Evolutionary conservation across 2,113 vertebrate species (phyloP).

Genomic region (Austrofundulus limnaeus): DNA sequence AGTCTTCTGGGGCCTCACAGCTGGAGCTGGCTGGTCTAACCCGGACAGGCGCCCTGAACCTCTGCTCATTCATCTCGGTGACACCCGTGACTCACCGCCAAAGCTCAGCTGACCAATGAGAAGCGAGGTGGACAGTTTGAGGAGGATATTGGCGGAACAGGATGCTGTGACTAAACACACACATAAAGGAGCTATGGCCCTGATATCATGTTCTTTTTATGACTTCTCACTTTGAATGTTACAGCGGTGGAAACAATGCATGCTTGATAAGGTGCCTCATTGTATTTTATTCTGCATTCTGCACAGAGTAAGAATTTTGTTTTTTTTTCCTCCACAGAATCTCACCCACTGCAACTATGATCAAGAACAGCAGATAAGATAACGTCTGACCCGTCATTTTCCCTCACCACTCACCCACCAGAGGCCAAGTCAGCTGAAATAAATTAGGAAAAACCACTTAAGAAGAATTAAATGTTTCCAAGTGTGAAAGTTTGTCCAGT

Average conservation of each 20-base stretch:
- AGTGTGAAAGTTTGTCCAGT: conserved; percentile 14
- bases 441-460: neutral
- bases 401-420: conserved; percentile 6
- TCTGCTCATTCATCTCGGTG: conserved; percentile 10
- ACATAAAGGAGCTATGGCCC: neutral
- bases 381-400: conserved; percentile 30
- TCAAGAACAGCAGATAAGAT: conserved; percentile 51
- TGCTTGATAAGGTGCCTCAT: conserved; percentile 17
- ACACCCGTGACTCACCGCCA: conserved; percentile 17
- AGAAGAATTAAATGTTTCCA: neutral
- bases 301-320: conserved; percentile 19
- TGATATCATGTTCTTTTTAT: conserved; percentile 21
- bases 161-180: conserved; percentile 10
- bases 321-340: conserved; percentile 22
- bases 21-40: conserved; percentile 50
- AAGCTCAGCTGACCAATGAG: conserved; percentile 47
- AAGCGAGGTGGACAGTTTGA: conserved; percentile 58
- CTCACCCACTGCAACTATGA: conserved; percentile 12
- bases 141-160: conserved; percentile 42
- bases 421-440: conserved; percentile 36
- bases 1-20: conserved; percentile 52
- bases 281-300: conserved; percentile 34
- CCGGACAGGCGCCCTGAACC: neutral
- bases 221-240: neutral
- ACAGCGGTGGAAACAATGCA: neutral